phyloP scores from a whole-genome alignment of 2,113 vertebrate genomes.

The Suncus etruscus region DNA sequence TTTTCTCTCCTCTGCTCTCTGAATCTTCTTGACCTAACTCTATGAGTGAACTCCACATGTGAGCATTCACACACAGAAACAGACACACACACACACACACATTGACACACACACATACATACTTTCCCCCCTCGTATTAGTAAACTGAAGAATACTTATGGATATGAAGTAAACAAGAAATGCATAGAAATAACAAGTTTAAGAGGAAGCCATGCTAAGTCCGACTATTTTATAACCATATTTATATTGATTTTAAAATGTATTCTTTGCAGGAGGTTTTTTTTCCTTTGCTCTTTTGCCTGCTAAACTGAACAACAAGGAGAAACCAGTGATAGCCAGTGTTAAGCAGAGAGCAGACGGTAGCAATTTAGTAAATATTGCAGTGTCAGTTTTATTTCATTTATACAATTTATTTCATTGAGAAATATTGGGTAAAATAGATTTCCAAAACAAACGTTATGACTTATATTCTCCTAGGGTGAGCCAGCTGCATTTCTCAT shows the following conservation, averaged over 20 bases:
- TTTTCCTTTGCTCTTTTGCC: constrained; percentile 57
- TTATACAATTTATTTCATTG: constrained; percentile 89
- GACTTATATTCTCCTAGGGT: constrained; percentile 79
- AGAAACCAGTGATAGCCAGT: constrained; percentile 76
- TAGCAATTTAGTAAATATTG: constrained; percentile 85
- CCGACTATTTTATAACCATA: constrained; percentile 63
- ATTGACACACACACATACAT: too few relatives aligned
- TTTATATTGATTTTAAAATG: constrained; percentile 77
- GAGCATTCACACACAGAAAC: too few relatives aligned
- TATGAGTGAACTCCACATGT: neutral
- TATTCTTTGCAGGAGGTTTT: constrained; percentile 43
- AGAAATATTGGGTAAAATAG: constrained; percentile 87
- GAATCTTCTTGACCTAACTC: neutral
- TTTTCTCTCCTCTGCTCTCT: constrained; percentile 27
- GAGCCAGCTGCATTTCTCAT: constrained; percentile 76
- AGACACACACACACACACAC: too few relatives aligned
- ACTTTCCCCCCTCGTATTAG: neutral
- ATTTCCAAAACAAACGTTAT: constrained; percentile 87
- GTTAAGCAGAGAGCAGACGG: constrained; percentile 68
- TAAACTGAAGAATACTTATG: constrained; percentile 19
- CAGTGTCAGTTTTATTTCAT: constrained; percentile 87
- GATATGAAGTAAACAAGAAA: constrained; percentile 5
- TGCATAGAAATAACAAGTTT: neutral
- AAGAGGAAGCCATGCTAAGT: constrained; percentile 55
- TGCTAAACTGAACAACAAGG: constrained; percentile 77